Percentiles rank a stretch among this genome's conserved stretches.
phyloP scores from a whole-genome alignment of 2,797 vertebrate species.

The Hydrophis major region DNA sequence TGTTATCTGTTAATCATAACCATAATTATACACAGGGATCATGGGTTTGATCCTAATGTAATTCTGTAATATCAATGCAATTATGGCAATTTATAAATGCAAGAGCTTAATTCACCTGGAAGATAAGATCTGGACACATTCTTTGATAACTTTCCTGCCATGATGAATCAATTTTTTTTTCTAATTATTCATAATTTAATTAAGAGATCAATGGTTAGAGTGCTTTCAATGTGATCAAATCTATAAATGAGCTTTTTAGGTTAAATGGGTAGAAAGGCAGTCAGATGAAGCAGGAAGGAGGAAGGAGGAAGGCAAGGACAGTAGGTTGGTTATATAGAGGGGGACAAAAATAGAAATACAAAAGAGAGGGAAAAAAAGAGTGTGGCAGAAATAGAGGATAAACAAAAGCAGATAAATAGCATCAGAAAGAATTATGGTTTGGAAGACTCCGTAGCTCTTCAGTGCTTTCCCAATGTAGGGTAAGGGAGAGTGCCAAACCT shows the following conservation, averaged over 20 bases:
- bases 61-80: background rate
- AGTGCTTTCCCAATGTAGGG: background rate
- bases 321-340: background rate
- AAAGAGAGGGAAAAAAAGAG: background rate
- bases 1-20: too few relatives aligned
- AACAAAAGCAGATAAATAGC: background rate
- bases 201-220: background rate
- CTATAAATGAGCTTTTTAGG: background rate
- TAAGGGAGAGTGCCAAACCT: background rate
- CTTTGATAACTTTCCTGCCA: background rate
- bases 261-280: background rate
- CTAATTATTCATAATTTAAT: background rate
- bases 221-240: background rate
- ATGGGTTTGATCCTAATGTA: background rate
- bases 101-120: background rate
- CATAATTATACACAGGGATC: too few relatives aligned
- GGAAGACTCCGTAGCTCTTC: background rate
- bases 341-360: background rate
- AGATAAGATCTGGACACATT: background rate
- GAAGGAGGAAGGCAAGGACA: background rate
- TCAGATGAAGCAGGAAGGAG: background rate
- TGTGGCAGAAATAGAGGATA: background rate
- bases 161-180: background rate
- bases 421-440: background rate
- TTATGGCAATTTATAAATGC: background rate